phyloP scores from a whole-genome alignment of 2,888 invertebrate species.

The Caenorhabditis sp. region DNA sequence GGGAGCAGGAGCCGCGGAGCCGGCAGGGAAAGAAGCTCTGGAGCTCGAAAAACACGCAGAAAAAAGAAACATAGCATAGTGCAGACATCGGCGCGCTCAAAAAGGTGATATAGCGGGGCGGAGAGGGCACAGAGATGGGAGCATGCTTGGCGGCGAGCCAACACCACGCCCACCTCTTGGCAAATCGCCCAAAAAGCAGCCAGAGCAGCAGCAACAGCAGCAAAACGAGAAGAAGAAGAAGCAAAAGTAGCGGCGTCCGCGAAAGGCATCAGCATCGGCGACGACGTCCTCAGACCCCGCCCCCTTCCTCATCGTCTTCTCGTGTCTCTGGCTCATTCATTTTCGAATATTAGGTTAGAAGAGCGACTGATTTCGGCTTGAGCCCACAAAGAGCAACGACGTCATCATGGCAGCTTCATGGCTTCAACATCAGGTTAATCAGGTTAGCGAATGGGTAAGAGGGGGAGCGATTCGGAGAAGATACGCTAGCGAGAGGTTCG shows the following conservation, averaged over 20 bases:
- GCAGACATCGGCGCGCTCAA: conserved; percentile 17
- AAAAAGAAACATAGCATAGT: conserved; percentile 25
- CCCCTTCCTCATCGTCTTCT: conserved; percentile 10
- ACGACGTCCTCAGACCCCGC: conserved; percentile 6
- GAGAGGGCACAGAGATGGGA: conserved; percentile 17
- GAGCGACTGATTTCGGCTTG: conserved; percentile 7
- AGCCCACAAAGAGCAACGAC: conserved; percentile 4
- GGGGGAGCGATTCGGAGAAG: no score
- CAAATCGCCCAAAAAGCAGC: conserved; percentile 25
- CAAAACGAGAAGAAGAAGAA: background rate
- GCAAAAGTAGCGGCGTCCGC: background rate
- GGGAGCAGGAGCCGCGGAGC: conserved; percentile 11
- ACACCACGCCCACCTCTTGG: conserved; percentile 21
- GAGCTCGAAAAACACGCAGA: conserved; percentile 14
- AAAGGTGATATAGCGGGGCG: conserved; percentile 19
- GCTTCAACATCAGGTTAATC: conserved; percentile 26
- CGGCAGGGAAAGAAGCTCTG: conserved; percentile 6
- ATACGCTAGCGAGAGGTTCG: conserved; percentile 5
- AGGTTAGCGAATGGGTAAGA: conserved; percentile 16
- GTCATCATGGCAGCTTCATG: conserved; percentile 22
- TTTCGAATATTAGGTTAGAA: conserved; percentile 20
- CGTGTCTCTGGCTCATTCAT: conserved; percentile 7
- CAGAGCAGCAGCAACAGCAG: background rate
- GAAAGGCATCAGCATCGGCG: conserved; percentile 1
- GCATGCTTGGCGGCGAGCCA: conserved; percentile 19